Evolutionary conservation across 2,797 vertebrate species (phyloP).

Genomic region (Morus bassanus): DNA sequence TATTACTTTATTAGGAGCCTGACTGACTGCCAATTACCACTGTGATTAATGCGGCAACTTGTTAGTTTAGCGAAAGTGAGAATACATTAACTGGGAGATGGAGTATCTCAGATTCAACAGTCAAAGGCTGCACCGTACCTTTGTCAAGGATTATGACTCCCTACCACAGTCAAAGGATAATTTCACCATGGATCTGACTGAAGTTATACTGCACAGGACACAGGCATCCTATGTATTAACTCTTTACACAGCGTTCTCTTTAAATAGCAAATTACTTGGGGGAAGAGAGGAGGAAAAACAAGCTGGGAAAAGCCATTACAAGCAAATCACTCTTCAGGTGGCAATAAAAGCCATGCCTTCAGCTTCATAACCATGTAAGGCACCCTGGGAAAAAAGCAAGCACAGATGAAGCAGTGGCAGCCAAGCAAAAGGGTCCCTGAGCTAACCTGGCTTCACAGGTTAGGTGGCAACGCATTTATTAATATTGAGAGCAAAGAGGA

Average conservation of each 20-base stretch:
- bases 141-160: not conserved
- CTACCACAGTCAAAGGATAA: not conserved
- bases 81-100: not conserved
- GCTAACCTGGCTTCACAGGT: conserved; percentile 43
- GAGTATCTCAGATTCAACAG: not conserved
- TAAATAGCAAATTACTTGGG: not conserved
- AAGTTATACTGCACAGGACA: not conserved
- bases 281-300: not conserved
- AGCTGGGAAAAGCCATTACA: not conserved
- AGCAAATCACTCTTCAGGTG: not conserved
- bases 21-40: not conserved
- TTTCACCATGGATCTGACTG: not conserved
- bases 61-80: not conserved
- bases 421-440: conserved; percentile 62
- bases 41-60: not conserved
- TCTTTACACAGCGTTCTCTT: not conserved
- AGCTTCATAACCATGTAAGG: conserved; percentile 36
- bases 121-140: not conserved
- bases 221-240: not conserved
- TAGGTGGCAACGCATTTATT: not conserved
- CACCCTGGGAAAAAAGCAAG: conserved; percentile 26
- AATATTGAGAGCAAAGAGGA: not conserved
- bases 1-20: not conserved
- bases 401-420: not conserved
- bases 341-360: not conserved